Evolutionary conservation across 2,888 invertebrate species (phyloP).

Genomic region (Apoda limacodes): DNA sequence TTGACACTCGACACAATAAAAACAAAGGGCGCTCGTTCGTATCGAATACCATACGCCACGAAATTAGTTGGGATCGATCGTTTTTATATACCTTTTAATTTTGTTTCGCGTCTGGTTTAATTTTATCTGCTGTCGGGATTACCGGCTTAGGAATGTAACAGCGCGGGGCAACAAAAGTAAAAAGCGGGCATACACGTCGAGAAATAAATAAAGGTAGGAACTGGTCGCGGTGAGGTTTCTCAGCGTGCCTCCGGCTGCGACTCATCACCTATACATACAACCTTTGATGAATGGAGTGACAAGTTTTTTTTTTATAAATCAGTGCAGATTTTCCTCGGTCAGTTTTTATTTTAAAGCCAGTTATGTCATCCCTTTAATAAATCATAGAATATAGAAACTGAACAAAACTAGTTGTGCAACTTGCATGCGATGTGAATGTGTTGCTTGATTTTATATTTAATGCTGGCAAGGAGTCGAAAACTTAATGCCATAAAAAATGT

Average conservation of each 20-base stretch:
- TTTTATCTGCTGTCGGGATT: constrained; percentile 68
- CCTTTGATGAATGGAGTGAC: constrained; percentile 59
- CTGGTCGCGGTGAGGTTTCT: constrained; percentile 58
- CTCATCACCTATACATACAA: constrained; percentile 27
- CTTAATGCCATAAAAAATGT: too few relatives aligned
- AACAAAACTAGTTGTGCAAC: too few relatives aligned
- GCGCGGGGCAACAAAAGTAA: constrained; percentile 55
- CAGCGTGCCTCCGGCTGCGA: constrained; percentile 35
- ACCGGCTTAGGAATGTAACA: constrained; percentile 67
- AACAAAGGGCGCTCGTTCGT: constrained; percentile 29
- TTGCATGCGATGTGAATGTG: too few relatives aligned
- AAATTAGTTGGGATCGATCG: constrained; percentile 63
- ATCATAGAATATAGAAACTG: too few relatives aligned
- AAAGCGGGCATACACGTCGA: constrained; percentile 54
- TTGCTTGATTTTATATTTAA: too few relatives aligned
- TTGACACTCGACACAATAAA: constrained; percentile 28
- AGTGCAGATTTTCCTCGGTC: constrained; percentile 32
- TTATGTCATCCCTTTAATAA: too few relatives aligned
- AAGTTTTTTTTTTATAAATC: constrained; percentile 41
- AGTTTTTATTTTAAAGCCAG: constrained; percentile 31
- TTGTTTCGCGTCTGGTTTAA: constrained; percentile 69
- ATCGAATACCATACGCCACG: constrained; percentile 56
- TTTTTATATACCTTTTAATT: constrained; percentile 66
- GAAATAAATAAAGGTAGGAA: constrained; percentile 65
- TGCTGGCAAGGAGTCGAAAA: too few relatives aligned